These are phyloP conservation scores for Pheucticus melanocephalus DNA, from an alignment of 2,113 vertebrate genomes.

Conservation along the genomic window DNA sequence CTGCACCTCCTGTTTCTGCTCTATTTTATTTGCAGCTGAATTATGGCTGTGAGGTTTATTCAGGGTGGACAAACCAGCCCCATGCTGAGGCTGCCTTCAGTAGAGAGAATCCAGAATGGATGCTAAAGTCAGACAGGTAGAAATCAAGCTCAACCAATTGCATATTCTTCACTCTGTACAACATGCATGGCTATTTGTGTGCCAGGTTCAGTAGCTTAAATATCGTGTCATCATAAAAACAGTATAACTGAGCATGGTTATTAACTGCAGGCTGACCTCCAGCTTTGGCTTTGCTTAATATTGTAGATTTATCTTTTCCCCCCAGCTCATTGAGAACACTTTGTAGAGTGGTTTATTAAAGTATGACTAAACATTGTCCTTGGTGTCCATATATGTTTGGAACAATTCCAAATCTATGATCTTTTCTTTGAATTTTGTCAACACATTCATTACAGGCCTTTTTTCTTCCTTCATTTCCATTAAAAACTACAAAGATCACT, in stretches of 20 bases:
- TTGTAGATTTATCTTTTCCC: conserved; percentile 76
- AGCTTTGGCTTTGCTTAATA: conserved; percentile 71
- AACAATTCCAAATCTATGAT: conserved; percentile 53
- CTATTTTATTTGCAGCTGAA: neutral
- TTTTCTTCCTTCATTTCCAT: neutral
- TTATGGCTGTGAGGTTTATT: neutral
- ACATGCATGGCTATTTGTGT: neutral
- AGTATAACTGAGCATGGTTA: conserved; percentile 51
- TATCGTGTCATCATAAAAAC: conserved; percentile 14
- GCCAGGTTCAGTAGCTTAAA: conserved; percentile 9
- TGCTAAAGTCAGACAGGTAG: neutral
- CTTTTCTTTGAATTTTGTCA: conserved; percentile 44
- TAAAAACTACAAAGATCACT: neutral
- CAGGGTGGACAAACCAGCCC: neutral
- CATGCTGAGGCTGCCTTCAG: neutral
- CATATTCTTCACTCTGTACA: neutral
- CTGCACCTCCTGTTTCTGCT: neutral
- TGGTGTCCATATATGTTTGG: conserved; percentile 57
- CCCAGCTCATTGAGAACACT: conserved; percentile 77
- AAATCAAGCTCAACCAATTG: neutral
- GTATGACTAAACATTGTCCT: conserved; percentile 82
- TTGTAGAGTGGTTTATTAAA: conserved; percentile 85
- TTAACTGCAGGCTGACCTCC: conserved; percentile 60
- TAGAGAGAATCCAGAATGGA: neutral
- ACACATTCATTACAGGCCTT: neutral